A percentile compares a stretch with the other conserved stretches of the same genome.
These are phyloP conservation scores for Geococcyx californianus DNA, from an alignment of 2,113 vertebrate species.

Conservation along the genomic window DNA sequence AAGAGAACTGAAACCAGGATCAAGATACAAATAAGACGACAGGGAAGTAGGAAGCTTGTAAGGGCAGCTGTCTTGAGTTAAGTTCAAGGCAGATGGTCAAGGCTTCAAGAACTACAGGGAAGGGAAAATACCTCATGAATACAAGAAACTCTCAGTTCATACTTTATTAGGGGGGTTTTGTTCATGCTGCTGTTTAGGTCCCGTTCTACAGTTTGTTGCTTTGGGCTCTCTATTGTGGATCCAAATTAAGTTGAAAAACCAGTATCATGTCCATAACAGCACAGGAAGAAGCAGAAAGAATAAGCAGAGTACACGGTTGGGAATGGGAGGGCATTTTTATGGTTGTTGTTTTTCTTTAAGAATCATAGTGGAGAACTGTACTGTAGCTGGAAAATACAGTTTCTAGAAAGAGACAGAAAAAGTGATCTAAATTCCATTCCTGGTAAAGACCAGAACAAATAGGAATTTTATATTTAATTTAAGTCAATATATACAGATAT, in stretches of 20 bases:
- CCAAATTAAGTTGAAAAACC: not conserved
- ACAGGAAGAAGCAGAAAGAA: not conserved
- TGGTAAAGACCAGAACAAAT: not conserved
- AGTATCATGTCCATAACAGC: not conserved
- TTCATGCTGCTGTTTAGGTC: not conserved
- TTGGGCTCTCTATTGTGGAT: not conserved
- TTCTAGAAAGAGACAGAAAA: not conserved
- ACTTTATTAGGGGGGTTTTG: not conserved
- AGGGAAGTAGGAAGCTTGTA: not conserved
- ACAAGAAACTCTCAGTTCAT: not conserved
- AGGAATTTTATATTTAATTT: not conserved
- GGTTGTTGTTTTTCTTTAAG: not conserved
- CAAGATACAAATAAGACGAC: not conserved
- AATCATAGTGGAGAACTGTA: not conserved
- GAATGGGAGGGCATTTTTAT: not conserved
- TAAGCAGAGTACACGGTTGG: rapidly evolving
- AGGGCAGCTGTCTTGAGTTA: not conserved
- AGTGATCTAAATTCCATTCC: not conserved
- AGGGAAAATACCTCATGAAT: not conserved
- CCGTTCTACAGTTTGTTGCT: not conserved
- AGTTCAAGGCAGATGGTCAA: not conserved
- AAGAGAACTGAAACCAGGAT: not conserved
- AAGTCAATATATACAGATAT: not conserved
- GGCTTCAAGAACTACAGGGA: not conserved
- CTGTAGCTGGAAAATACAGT: not conserved